Conservation (phyloP, 92 coral and sea anemone species). For the Epizoanthus fatuus region DNA sequence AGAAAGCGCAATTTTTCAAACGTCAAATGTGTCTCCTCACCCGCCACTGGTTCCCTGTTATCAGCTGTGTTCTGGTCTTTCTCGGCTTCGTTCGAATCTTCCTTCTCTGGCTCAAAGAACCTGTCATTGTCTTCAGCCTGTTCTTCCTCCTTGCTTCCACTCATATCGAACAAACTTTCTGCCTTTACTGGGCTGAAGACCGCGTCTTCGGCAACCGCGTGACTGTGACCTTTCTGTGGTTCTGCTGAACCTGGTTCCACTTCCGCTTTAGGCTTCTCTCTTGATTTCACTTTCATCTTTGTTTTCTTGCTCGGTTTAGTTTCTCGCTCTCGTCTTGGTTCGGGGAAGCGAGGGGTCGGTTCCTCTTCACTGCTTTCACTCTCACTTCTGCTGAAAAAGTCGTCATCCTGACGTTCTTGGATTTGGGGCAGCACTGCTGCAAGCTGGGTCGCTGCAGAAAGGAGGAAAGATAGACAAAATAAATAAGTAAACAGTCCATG, state of each 20-base stretch:
- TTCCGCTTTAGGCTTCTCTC: constrained; percentile 9
- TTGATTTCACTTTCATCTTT: constrained; percentile 31
- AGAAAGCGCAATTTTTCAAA: not conserved
- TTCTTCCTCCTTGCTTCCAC: constrained; percentile 71
- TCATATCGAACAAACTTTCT: constrained; percentile 69
- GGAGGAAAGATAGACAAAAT: not conserved
- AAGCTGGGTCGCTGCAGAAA: constrained; percentile 75
- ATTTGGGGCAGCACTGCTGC: constrained; percentile 81
- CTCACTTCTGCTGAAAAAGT: constrained; percentile 73
- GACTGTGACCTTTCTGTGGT: constrained; percentile 8
- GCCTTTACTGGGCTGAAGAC: constrained; percentile 65
- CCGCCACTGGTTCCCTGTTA: constrained; percentile 11
- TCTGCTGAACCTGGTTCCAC: not conserved
- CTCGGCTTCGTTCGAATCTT: constrained; percentile 55
- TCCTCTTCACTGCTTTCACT: constrained; percentile 79
- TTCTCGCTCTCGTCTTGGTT: constrained; percentile 59
- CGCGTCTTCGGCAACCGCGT: constrained; percentile 10
- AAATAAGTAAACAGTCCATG: too few species aligned
- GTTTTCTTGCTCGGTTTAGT: constrained; percentile 31
- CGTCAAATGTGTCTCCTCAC: not conserved
- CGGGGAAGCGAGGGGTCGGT: constrained; percentile 60
- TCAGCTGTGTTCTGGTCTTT: constrained; percentile 51
- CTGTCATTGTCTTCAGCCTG: constrained; percentile 55
- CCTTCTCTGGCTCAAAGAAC: constrained; percentile 80
- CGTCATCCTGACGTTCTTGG: constrained; percentile 75